Conservation (phyloP, 2,797 vertebrate genomes). For the Phoebastria nigripes region DNA sequence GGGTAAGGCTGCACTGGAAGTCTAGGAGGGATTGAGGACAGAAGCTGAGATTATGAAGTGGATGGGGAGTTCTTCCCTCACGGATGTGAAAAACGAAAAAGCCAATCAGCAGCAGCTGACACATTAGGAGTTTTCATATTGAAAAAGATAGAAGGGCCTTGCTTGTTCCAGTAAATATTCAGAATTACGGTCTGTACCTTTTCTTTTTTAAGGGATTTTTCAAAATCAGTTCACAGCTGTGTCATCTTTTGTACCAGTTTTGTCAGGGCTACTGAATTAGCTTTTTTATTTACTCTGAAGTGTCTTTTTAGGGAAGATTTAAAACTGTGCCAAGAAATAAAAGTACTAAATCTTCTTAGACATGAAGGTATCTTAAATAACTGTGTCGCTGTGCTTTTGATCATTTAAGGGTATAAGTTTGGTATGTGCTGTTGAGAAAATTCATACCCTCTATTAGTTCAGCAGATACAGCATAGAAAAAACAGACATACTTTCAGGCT, state of each 20-base stretch:
- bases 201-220: not conserved
- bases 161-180: not conserved
- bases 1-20: not conserved
- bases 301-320: not conserved
- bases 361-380: not conserved
- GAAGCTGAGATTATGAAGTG: not conserved
- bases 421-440: not conserved
- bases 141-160: not conserved
- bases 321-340: not conserved
- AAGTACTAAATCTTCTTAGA: not conserved
- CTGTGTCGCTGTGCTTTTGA: not conserved
- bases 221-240: not conserved
- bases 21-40: not conserved
- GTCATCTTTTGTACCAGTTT: not conserved
- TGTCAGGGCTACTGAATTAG: not conserved
- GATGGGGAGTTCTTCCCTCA: not conserved
- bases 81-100: not conserved
- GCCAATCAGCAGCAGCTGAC: not conserved
- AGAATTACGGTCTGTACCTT: fast-evolving
- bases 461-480: not conserved
- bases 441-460: not conserved
- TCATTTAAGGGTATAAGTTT: not conserved
- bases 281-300: slow-evolving; percentile 1
- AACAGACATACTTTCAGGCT: not conserved
- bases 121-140: not conserved